A percentile compares a stretch with the other conserved stretches of the same genome.
Evolutionary conservation across 2,113 vertebrate species (phyloP).

Genomic region (Odontophorus gujanensis): DNA sequence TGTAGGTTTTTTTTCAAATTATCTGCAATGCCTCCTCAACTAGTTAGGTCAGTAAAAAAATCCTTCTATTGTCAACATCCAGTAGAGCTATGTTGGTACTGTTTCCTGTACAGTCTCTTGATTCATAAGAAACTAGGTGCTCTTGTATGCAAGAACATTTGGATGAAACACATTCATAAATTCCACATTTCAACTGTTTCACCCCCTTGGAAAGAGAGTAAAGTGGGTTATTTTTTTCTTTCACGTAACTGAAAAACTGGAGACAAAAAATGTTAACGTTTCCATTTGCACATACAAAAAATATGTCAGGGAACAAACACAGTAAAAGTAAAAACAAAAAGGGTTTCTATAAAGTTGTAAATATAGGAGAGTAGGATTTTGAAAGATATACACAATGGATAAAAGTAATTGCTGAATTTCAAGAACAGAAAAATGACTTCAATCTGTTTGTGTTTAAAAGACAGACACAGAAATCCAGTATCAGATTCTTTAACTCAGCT

Average conservation of each 20-base stretch:
- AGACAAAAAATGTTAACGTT: background rate
- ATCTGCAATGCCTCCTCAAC: background rate
- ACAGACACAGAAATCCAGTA: background rate
- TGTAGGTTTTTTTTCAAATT: background rate
- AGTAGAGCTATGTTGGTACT: background rate
- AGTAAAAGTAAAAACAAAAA: background rate
- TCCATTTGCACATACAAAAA: background rate
- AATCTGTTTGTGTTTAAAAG: slow-evolving; percentile 9
- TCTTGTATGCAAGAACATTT: background rate
- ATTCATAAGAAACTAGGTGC: background rate
- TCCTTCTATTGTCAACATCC: background rate
- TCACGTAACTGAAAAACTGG: background rate
- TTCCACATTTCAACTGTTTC: background rate
- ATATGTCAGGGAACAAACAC: background rate
- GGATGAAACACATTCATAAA: background rate
- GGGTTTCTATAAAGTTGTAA: background rate
- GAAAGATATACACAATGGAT: background rate
- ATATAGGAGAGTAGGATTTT: background rate
- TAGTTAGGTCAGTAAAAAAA: background rate
- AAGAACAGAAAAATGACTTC: background rate
- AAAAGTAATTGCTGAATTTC: background rate
- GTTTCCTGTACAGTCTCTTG: background rate
- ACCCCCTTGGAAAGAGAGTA: background rate
- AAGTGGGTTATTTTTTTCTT: background rate
- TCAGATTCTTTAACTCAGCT: background rate